A percentile compares a stretch with the other conserved stretches of the same genome.
Evolutionary conservation across 2,113 vertebrate genomes (phyloP).

Genomic region (Chloroceryle aenea): DNA sequence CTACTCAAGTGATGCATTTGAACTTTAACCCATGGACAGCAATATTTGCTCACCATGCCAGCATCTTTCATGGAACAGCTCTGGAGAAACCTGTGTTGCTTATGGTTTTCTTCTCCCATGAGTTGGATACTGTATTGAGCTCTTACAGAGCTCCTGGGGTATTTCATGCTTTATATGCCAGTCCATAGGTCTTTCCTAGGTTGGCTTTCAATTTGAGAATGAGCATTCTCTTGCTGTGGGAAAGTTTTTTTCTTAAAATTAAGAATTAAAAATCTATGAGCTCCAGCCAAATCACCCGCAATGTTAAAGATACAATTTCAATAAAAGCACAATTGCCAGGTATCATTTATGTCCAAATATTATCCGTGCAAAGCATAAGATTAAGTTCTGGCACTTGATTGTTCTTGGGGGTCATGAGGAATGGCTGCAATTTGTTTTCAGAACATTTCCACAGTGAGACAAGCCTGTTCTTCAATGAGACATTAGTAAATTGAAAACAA

Average conservation of each 20-base stretch:
- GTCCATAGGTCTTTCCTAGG: background rate
- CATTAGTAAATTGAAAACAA: constrained; percentile 17
- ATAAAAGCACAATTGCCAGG: background rate
- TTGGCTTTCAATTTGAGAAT: background rate
- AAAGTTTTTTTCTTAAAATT: background rate
- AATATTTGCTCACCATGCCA: constrained; percentile 57
- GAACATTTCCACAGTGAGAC: background rate
- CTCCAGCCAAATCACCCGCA: background rate
- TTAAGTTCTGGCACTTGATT: background rate
- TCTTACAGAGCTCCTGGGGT: background rate
- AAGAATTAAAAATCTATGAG: background rate
- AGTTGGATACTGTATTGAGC: background rate
- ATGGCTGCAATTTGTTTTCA: background rate
- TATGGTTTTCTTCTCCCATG: background rate
- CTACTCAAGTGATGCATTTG: constrained; percentile 46
- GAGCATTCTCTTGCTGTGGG: background rate
- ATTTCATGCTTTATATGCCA: background rate
- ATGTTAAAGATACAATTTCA: background rate
- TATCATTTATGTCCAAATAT: background rate
- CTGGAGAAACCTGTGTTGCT: background rate
- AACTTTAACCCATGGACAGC: constrained; percentile 57
- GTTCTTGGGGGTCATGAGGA: background rate
- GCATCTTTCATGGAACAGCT: background rate
- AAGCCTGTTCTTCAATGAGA: background rate
- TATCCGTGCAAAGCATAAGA: background rate